Evolutionary conservation across 2,797 vertebrate genomes (phyloP), one percentile per base, ranked within the genome.

Genomic region (Phyllotis vaccarum): DNA sequence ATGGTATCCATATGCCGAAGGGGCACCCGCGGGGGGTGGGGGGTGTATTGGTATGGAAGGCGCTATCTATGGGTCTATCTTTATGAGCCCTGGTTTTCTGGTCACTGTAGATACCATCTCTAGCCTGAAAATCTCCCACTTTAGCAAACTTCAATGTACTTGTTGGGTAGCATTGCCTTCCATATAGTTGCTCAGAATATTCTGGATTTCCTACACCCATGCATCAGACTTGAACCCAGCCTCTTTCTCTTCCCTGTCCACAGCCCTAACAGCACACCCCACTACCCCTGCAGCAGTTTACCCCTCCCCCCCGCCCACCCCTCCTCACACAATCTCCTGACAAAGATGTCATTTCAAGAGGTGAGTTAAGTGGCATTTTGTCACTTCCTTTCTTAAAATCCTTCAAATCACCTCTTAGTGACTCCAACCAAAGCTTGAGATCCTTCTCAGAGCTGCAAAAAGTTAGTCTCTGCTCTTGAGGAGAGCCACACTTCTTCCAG

Each of bases 241-340:
- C 40, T 66, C 82, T 72, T 70, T 37, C 34, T 37, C 37, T 22
- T 66, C 14, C 66, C 64, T 22, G 7, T 27, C 58, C 43, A 17
- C 60, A 37, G 52, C 4, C 49, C 79, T 40, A 74, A 58, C 9
- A 11, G 34, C 11, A 62, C 29, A 29, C 80, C 40, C 34, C 40
- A 13, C 14, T 14, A 3, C 0, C 37, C 54, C 49, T 2, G 29
- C 5, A 40, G 75, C 3, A 49, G 34, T 14, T 34, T 62, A 19
- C 27, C 68, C 1, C 6, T 17, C 9, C 58, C 13, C 58, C 17
- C n/a, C 12, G 8, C 11, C 49, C 58, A 52, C 13, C 5, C 19
- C 14, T 52, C 31, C 43, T 43, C 0, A 0, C 9, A 24, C 5
- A 1, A 2, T 49, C 29, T 14, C 76, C 43, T 0, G 5, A 54